phyloP scores from a whole-genome alignment of 2,888 invertebrate genomes.

The Callinectes sapidus region DNA sequence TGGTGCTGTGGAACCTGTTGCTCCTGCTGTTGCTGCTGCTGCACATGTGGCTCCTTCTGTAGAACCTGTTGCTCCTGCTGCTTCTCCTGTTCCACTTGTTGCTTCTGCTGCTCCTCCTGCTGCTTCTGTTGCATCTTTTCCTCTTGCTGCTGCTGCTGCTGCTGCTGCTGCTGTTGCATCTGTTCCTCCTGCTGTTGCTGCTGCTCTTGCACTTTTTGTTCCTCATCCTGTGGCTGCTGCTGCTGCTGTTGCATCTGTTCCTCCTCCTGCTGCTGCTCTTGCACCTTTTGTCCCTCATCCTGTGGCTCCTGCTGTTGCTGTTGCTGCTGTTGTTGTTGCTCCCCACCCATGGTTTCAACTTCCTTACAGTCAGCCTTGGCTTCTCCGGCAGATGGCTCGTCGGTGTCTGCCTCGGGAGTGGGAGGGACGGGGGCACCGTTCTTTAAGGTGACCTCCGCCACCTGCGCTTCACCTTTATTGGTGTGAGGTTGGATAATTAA shows the following conservation, averaged over 20 bases:
- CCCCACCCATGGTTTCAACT: not conserved
- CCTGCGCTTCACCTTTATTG: constrained; percentile 18
- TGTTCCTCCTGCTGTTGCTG: not conserved
- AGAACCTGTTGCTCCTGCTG: not conserved
- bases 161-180: not conserved
- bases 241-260: not conserved
- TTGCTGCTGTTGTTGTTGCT: not conserved
- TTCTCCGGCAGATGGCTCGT: not conserved
- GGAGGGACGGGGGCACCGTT: not conserved
- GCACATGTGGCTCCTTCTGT: not conserved
- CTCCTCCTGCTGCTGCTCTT: not conserved
- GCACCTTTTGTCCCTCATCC: not conserved
- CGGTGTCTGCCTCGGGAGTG: constrained; percentile 3
- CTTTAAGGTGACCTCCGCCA: constrained; percentile 29
- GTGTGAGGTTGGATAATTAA: constrained; percentile 36
- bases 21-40: not conserved
- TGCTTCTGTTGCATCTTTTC: not conserved
- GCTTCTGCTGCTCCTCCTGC: not conserved
- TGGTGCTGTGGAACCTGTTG: not conserved
- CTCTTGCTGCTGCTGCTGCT: not conserved
- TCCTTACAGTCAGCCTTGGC: not conserved
- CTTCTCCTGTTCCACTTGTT: not conserved
- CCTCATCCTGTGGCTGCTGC: constrained; percentile 5
- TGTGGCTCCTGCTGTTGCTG: not conserved
- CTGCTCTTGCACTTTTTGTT: not conserved